Evolutionary conservation across 2,797 vertebrate genomes (phyloP).

Genomic region (Eulemur albifrons): DNA sequence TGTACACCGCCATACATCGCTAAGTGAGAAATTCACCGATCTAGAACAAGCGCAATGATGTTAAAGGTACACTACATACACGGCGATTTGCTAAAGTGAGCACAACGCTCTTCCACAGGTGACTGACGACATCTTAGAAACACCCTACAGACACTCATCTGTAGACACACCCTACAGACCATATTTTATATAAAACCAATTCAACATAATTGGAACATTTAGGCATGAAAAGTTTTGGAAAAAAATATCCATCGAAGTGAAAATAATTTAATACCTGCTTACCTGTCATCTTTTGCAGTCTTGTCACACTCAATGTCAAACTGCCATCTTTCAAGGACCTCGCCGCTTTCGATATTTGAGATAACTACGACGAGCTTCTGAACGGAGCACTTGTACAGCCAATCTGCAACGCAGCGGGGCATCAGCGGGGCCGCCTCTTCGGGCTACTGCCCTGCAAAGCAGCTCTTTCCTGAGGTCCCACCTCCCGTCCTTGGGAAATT

Average conservation of each 20-base stretch:
- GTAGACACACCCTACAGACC: not conserved
- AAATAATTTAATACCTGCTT: not conserved
- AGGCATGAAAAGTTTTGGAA: not conserved
- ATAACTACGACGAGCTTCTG: too few relatives aligned
- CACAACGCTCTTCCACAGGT: not conserved
- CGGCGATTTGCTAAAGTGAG: not conserved
- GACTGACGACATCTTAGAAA: not conserved
- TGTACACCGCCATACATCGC: not conserved
- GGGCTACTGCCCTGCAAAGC: constrained; percentile 74
- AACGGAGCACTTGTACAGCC: too few relatives aligned
- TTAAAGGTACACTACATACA: not conserved
- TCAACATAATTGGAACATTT: not conserved
- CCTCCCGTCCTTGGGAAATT: not conserved
- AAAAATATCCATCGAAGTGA: not conserved
- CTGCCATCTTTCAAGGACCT: too few relatives aligned
- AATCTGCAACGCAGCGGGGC: constrained; percentile 53
- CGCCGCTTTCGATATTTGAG: too few relatives aligned
- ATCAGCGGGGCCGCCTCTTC: constrained; percentile 83
- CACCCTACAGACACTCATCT: too few relatives aligned
- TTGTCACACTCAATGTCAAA: too few relatives aligned
- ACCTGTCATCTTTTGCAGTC: constrained; percentile 76
- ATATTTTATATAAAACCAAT: not conserved
- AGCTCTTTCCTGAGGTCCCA: not conserved
- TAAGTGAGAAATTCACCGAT: not conserved
- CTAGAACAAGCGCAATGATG: not conserved